phyloP scores from a whole-genome alignment of 37 sponge, comb jelly and placozoan species.

The Ephydatia muelleri region DNA sequence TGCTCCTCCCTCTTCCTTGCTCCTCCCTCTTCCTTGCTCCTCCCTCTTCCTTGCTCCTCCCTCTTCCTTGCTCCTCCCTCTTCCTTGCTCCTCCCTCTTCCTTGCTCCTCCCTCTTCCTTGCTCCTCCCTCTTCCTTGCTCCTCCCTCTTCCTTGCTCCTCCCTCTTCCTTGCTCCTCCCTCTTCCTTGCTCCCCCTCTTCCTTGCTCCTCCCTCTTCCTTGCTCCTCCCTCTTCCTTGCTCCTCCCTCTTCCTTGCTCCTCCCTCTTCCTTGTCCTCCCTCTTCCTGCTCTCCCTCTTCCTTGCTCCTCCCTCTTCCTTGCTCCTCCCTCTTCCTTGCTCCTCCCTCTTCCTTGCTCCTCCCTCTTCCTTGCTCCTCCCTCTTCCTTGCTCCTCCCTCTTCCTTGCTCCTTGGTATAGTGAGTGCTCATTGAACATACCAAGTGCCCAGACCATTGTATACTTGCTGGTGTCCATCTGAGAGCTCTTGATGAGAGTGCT shows the following conservation, averaged over 20 bases:
- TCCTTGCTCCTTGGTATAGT: neutral
- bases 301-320: neutral
- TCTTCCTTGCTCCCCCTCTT: neutral
- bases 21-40: neutral
- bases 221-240: neutral
- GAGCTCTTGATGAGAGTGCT: slow-evolving; percentile 4
- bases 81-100: neutral
- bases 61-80: neutral
- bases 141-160: neutral
- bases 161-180: neutral
- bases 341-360: neutral
- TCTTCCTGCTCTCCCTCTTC: neutral
- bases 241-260: neutral
- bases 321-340: neutral
- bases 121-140: neutral
- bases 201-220: neutral
- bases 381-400: neutral
- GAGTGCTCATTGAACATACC: neutral
- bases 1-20: neutral
- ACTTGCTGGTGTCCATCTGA: slow-evolving; percentile 8
- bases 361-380: neutral
- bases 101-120: neutral
- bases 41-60: neutral
- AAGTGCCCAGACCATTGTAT: neutral
- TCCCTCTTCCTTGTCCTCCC: slow-evolving; percentile 8